Conservation (phyloP, 2,888 invertebrate species). For the Melanostoma mellinum region DNA sequence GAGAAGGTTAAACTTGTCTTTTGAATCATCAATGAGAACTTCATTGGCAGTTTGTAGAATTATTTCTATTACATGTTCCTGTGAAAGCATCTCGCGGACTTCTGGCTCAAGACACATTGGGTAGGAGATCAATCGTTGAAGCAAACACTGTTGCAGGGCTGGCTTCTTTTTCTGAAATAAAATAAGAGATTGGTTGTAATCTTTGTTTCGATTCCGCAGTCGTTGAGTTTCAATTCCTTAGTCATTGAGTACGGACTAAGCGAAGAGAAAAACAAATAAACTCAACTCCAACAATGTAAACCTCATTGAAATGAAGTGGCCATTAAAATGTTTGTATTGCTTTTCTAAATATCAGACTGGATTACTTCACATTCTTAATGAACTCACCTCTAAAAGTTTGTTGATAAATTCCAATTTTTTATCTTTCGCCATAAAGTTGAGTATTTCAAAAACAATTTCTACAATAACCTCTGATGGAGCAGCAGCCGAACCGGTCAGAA, state of each 20-base stretch:
- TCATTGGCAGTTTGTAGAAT: slow-evolving; percentile 77
- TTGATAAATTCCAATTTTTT: slow-evolving; percentile 84
- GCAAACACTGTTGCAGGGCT: slow-evolving; percentile 77
- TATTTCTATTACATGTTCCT: slow-evolving; percentile 76
- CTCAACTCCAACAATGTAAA: too few species aligned
- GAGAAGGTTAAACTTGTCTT: slow-evolving; percentile 79
- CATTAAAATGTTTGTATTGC: background rate
- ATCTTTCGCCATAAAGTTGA: slow-evolving; percentile 83
- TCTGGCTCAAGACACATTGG: slow-evolving; percentile 79
- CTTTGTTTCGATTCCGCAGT: slow-evolving; percentile 2
- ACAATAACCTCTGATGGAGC: slow-evolving; percentile 84
- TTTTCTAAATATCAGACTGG: too few species aligned
- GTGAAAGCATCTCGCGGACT: slow-evolving; percentile 77
- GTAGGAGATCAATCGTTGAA: slow-evolving; percentile 80
- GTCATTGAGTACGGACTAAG: background rate
- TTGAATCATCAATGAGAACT: slow-evolving; percentile 65
- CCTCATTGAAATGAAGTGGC: too few species aligned
- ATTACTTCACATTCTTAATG: too few species aligned
- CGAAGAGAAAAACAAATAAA: background rate
- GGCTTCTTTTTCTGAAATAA: slow-evolving; percentile 75
- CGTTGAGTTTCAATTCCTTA: too few species aligned
- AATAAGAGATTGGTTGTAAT: too few species aligned
- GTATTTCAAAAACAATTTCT: slow-evolving; percentile 85
- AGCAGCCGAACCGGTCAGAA: slow-evolving; percentile 78
- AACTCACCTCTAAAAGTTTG: slow-evolving; percentile 84